Percentiles rank a stretch among this genome's conserved stretches.
phyloP scores from a whole-genome alignment of 1,140 invertebrate genomes.

The Oscheius sp. region DNA sequence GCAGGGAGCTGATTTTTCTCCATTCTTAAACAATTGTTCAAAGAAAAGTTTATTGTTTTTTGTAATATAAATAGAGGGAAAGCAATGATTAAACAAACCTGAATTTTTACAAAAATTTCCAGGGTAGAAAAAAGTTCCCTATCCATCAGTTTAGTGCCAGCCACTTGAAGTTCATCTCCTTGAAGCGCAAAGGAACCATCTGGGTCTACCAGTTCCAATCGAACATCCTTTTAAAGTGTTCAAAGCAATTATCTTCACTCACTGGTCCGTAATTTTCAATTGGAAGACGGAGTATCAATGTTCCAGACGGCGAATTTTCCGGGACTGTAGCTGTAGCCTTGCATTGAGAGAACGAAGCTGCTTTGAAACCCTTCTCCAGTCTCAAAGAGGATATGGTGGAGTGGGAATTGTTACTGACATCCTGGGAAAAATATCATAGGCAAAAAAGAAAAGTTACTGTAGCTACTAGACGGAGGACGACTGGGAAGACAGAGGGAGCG shows the following conservation, averaged over 20 bases:
- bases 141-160: constrained; percentile 22
- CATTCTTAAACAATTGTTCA: no score
- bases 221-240: constrained; percentile 1
- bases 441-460: constrained; percentile 4
- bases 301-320: constrained; percentile 31
- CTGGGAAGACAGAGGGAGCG: neutral
- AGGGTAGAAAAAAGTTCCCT: constrained; percentile 18
- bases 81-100: no score
- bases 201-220: constrained; percentile 26
- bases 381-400: neutral
- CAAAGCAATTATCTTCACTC: neutral
- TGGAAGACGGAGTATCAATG: constrained; percentile 11
- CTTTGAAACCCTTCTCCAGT: neutral
- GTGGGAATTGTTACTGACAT: neutral
- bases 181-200: constrained; percentile 30
- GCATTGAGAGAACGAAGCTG: constrained; percentile 12
- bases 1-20: constrained; percentile 4
- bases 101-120: constrained; percentile 20
- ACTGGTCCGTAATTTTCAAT: neutral
- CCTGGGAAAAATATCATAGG: neutral
- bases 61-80: no score
- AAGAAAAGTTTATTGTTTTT: no score
- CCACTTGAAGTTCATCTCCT: constrained; percentile 6
- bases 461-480: neutral
- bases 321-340: neutral